Evolutionary conservation across 1,140 invertebrate species (phyloP), one percentile per base, ranked within the genome.

Genomic region (Sinella curviseta): DNA sequence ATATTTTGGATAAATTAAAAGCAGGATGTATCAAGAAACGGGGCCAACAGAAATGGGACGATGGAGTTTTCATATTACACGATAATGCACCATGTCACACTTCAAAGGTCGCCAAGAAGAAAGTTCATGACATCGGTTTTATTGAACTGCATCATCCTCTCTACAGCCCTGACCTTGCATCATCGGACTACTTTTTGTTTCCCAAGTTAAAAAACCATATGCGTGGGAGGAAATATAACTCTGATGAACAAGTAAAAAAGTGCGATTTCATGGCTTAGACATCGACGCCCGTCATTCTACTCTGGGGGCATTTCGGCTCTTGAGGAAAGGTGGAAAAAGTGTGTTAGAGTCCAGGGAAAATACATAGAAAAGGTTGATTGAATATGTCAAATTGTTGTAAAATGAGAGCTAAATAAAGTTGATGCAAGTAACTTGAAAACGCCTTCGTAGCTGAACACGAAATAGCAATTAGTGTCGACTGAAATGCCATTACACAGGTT

Each of bases 71-170:
- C 55, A 84, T 87, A 81, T 85, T 85, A 77, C 86, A 87, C 81
- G 85, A 87, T 78, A 87, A 86, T 74, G 85, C 85, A 82, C 85
- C 78, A 35, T 80, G 77, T 82, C 85, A 88, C 83, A 85, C 82
- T 31, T 83, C 83, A 76, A 54, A 28, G 26, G 73, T 82, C 80
- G 80, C 85, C 12, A 83, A 84, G 80, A 78, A 82, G 70, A 77
- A 77, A 78, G 74, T 88, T 26, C 73, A 84, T 26, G 85, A 78
- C 83, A 84, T 87, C 65, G 77, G 82, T 24, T 88, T 86, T 84
- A 85, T 88, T 86, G 82, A 87, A 80, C 87, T 90, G 67, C 83
- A 83, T 34, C 87, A 89, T 80, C 86, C 85, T 84, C 86, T 86
- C 34, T 89, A 88, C 81, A 86, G 82, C 70, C 86, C 85, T 80